phyloP scores from a whole-genome alignment of 2,888 invertebrate genomes.

The Helicoverpa assulta region DNA sequence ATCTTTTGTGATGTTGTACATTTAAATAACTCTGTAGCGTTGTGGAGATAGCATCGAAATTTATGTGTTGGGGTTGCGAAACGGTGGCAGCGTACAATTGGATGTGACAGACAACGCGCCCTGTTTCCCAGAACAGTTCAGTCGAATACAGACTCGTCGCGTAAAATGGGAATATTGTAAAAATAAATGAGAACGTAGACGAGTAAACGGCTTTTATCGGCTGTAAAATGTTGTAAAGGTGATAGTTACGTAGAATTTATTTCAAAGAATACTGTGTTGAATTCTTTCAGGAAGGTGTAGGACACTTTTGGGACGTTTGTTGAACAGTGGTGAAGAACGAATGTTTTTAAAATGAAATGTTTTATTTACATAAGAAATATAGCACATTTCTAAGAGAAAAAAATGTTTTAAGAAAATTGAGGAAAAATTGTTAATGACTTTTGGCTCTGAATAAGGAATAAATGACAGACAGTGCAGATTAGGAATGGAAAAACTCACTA shows the following conservation, averaged over 20 bases:
- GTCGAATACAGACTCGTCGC: conserved; percentile 66
- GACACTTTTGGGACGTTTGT: conserved; percentile 30
- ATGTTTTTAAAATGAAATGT: not conserved
- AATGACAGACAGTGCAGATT: too few species aligned
- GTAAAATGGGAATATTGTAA: conserved; percentile 69
- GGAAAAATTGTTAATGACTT: too few species aligned
- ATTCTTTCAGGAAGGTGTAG: conserved; percentile 27
- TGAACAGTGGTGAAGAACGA: not conserved
- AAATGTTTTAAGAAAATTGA: not conserved
- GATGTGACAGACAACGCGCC: conserved; percentile 77
- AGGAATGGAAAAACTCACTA: not conserved
- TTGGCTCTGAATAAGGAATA: too few species aligned
- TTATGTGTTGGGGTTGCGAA: conserved; percentile 77
- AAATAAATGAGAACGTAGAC: conserved; percentile 65
- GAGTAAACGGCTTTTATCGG: conserved; percentile 49
- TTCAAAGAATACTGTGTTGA: conserved; percentile 39
- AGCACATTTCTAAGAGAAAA: not conserved
- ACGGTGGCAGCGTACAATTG: conserved; percentile 75
- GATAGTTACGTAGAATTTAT: conserved; percentile 58
- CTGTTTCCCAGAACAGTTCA: conserved; percentile 72
- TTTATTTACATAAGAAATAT: not conserved
- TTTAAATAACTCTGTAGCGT: conserved; percentile 75
- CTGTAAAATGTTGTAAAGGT: conserved; percentile 51
- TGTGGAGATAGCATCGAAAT: conserved; percentile 79
- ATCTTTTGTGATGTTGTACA: conserved; percentile 73